Conservation (phyloP, 37 sponge, comb jelly and placozoan species). For the Geodia barretti region DNA sequence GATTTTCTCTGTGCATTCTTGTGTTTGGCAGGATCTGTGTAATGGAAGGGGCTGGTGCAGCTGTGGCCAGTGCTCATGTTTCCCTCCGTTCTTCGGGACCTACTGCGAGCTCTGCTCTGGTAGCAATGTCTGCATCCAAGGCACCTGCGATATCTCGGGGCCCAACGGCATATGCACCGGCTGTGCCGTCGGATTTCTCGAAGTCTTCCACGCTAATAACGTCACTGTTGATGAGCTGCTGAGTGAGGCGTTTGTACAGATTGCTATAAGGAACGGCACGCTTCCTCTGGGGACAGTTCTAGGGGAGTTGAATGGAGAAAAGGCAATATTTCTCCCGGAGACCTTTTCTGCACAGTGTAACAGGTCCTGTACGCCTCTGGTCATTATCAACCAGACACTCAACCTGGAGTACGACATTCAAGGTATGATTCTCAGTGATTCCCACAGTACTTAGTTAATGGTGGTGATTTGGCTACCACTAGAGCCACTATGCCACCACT, state of each 20-base stretch:
- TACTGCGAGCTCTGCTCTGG: slow-evolving; percentile 44
- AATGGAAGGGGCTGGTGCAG: slow-evolving; percentile 25
- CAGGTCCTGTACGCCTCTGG: background rate
- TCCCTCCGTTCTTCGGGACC: slow-evolving; percentile 12
- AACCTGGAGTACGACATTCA: slow-evolving; percentile 8
- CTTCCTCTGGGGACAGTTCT: background rate
- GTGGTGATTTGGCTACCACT: no score
- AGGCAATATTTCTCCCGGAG: background rate
- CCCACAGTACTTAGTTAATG: no score
- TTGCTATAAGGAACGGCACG: background rate
- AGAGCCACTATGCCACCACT: no score
- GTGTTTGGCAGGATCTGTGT: background rate
- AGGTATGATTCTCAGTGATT: no score
- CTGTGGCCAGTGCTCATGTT: slow-evolving; percentile 34
- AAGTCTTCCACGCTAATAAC: background rate
- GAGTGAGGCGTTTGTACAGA: background rate
- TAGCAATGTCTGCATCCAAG: background rate
- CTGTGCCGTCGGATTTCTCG: slow-evolving; percentile 14
- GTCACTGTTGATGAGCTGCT: background rate
- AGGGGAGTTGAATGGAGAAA: background rate
- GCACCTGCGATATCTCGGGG: slow-evolving; percentile 5
- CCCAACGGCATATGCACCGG: background rate
- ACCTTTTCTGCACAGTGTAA: background rate
- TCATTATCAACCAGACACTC: slow-evolving; percentile 29
- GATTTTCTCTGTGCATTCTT: background rate